Base-by-base conservation (phyloP, 2,113 vertebrate species). In the Colinus virginianus region DNA sequence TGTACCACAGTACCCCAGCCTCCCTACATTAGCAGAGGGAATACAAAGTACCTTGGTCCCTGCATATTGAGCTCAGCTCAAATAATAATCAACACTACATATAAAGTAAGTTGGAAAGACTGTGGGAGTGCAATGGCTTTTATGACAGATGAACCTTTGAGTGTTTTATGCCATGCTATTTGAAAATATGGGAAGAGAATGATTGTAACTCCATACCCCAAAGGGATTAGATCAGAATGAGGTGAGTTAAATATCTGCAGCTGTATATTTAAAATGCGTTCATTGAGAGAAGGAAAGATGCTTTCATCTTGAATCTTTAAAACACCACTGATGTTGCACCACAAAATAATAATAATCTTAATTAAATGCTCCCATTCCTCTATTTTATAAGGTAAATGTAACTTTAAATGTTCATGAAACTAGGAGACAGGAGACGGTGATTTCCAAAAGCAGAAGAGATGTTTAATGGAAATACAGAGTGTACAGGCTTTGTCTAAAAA, bases 1-100 rank as follows among this genome's bases (percentile, higher is more conserved):
- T 0, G 0, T 8, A 11, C 5, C 1, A 19, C 34, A 28, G 48
- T 9, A 0, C 26, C 32, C 59, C 3, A 0, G 22, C 62, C 26
- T 40, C 58, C 32, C 28, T 64, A 58, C 0, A 75, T 68, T 30
- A 3, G 4, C 3, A 5, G 48, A 61, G 25, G 67, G 9, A 28
- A 40, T 7, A 63, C 58, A 67, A 26, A 0, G 0, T 61, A 28
- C 6, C 34, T 34, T 9, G 12, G 78, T 23, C 32, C 68, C 58
- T n/a, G 18, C 1, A 0, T 8, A 40, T 17, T 15, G 42, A 70
- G 20, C 30, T 63, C 75, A 34, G 26, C 2, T 32, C 2, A 13
- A 51, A 18, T 26, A 2, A 36, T 43, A 66, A 45, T 9, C 2
- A 1, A 7, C 12, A 15, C 25, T 43, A 19, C 12, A 38, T 0